Conservation (phyloP, 2,113 vertebrate genomes). For the Parotia lawesii region DNA sequence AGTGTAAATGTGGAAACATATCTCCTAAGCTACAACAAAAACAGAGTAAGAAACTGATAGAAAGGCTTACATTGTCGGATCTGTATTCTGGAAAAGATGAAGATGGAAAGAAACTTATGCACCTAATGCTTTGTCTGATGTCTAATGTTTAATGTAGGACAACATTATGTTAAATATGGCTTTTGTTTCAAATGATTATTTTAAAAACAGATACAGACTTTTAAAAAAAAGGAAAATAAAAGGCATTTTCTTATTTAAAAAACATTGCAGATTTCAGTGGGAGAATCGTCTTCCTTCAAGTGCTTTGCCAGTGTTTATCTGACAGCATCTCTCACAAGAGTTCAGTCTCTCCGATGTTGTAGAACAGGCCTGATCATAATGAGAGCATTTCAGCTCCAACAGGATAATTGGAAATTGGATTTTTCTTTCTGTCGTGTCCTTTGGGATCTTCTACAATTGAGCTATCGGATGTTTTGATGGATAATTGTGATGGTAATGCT, state of each 20-base stretch:
- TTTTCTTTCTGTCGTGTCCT: not conserved
- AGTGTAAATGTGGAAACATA: not conserved
- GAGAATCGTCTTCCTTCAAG: not conserved
- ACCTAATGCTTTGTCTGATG: not conserved
- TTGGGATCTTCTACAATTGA: not conserved
- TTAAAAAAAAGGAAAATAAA: fast-evolving
- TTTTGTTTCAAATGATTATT: not conserved
- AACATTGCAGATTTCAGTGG: not conserved
- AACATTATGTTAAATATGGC: not conserved
- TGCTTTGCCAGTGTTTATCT: not conserved
- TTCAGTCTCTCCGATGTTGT: not conserved
- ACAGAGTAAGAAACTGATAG: not conserved
- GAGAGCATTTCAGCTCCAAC: not conserved
- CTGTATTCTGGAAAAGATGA: not conserved
- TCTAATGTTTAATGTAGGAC: not conserved
- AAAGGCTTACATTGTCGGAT: not conserved
- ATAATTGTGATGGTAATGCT: not conserved
- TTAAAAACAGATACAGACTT: not conserved
- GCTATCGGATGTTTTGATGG: not conserved
- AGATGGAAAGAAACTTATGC: not conserved
- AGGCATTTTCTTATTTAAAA: not conserved
- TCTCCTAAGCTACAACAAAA: not conserved
- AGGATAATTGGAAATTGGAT: not conserved
- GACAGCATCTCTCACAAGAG: not conserved
- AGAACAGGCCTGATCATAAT: not conserved